A percentile compares a stretch with the other conserved stretches of the same genome.
These are phyloP conservation scores for Ceratotherium simum DNA, from an alignment of 2,113 vertebrate genomes.

Conservation along the genomic window DNA sequence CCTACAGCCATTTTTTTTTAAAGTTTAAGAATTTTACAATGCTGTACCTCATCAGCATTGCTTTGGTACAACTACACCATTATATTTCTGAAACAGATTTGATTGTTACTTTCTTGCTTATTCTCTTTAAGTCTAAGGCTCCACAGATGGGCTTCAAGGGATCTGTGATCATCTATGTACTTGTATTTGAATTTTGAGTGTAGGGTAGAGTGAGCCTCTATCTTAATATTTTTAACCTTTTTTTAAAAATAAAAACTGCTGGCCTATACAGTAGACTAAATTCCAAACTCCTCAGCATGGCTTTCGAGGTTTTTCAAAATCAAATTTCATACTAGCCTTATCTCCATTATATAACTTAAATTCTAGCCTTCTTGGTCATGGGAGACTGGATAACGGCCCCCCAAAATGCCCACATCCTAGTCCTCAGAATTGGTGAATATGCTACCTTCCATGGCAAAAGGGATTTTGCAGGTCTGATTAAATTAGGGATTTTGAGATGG, in stretches of 20 bases:
- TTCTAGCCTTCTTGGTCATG: background rate
- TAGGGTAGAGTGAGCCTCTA: background rate
- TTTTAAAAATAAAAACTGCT: background rate
- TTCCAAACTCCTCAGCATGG: slow-evolving; percentile 13
- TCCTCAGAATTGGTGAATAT: background rate
- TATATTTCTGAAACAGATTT: background rate
- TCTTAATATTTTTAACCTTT: background rate
- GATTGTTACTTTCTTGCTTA: background rate
- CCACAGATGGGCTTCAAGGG: background rate
- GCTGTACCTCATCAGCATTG: background rate
- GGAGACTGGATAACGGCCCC: background rate
- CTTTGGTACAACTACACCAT: background rate
- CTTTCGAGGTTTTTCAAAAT: background rate
- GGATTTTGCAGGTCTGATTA: background rate
- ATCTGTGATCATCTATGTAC: background rate
- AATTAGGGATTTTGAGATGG: background rate
- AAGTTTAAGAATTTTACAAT: background rate
- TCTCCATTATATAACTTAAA: background rate
- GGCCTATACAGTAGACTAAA: background rate
- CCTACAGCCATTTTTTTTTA: background rate
- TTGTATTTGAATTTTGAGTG: background rate
- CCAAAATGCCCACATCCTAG: background rate
- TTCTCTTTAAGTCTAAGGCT: background rate
- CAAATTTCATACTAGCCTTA: background rate
- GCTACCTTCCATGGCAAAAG: background rate